Base-by-base conservation (phyloP, 1,140 invertebrate genomes). In the Aphelenchoides avenae region DNA sequence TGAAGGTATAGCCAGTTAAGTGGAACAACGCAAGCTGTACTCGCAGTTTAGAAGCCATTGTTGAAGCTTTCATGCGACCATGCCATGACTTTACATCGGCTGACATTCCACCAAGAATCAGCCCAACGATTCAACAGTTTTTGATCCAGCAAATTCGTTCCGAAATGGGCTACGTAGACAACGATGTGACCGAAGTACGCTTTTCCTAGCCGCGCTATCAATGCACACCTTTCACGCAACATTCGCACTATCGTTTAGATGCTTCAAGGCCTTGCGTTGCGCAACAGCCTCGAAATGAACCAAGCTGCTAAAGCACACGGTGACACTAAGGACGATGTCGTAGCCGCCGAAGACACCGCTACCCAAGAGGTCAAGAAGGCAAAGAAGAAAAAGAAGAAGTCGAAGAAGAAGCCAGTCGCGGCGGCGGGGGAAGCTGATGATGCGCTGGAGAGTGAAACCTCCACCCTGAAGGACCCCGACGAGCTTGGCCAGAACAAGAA, bases 81-180 rank as follows among this genome's bases (percentile, higher is more conserved):
- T n/a, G 4, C 13, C 34, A 30, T 24, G 34, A 30, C 43, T 34
- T 24, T 31, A 5, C 29, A 30, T 46, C 13, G 27, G 3, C 3
- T 29, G 26, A n/a, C 34, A 15, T 46, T 46, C 24, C 26, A 46
- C 43, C 29, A 46, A 27, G 18, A n/a, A n/a, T n/a, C n/a, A n/a
- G n/a, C n/a, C n/a, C n/a, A n/a, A n/a, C n/a, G n/a, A n/a, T n/a
- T n/a, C n/a, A n/a, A n/a, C 5, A 24, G 34, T 22, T 7, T 41
- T 41, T 41, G 39, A 26, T 7, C 7, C 26, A 4, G 39, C 39
- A 3, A 7, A 7, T 22, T 22, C 26, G 39, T 3, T 41, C 3
- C 18, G 39, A 41, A 41, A 41, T 41, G n/a, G n/a, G n/a, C n/a
- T n/a, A n/a, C n/a, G n/a, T n/a, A n/a, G n/a, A n/a, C n/a, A n/a